A percentile compares a stretch with the other conserved stretches of the same genome.
These are phyloP conservation scores for Aldabrachelys gigantea DNA, from an alignment of 2,113 vertebrate species.

Conservation along the genomic window DNA sequence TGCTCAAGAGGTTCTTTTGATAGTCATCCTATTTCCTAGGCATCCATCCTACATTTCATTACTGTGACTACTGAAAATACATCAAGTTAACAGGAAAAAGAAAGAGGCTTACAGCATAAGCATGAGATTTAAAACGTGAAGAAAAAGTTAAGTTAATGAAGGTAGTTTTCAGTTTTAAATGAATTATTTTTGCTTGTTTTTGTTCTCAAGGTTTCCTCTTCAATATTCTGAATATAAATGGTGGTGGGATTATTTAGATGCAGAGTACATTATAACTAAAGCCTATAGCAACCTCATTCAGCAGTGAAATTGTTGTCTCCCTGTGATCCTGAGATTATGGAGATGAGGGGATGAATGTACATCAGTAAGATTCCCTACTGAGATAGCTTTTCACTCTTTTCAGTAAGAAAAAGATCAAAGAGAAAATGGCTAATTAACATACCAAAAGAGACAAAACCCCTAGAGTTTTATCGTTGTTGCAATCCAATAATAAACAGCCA, in stretches of 20 bases:
- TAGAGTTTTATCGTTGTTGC: slow-evolving; percentile 86
- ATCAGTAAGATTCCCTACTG: slow-evolving; percentile 84
- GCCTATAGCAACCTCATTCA: slow-evolving; percentile 77
- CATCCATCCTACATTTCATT: slow-evolving; percentile 20
- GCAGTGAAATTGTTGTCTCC: slow-evolving; percentile 81
- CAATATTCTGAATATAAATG: slow-evolving; percentile 52
- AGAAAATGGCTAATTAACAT: slow-evolving; percentile 86
- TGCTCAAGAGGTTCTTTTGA: neutral
- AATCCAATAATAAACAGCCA: slow-evolving; percentile 88
- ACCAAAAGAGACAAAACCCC: slow-evolving; percentile 87
- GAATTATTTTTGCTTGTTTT: slow-evolving; percentile 55
- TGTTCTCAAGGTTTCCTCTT: slow-evolving; percentile 52
- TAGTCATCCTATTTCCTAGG: neutral
- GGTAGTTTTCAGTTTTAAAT: slow-evolving; percentile 55
- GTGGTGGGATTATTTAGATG: slow-evolving; percentile 70
- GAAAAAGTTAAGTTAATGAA: slow-evolving; percentile 59
- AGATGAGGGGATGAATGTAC: slow-evolving; percentile 84
- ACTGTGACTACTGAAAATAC: neutral
- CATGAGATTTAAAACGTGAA: slow-evolving; percentile 47
- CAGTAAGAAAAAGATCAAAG: slow-evolving; percentile 86
- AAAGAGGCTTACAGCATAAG: slow-evolving; percentile 47
- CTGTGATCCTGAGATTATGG: slow-evolving; percentile 86
- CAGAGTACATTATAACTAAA: slow-evolving; percentile 67
- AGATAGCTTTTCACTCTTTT: slow-evolving; percentile 88
- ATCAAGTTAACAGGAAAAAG: slow-evolving; percentile 6